Evolutionary conservation across 2,888 invertebrate genomes (phyloP), one percentile per base, ranked within the genome.

Genomic region (Quadroppia sp.): DNA sequence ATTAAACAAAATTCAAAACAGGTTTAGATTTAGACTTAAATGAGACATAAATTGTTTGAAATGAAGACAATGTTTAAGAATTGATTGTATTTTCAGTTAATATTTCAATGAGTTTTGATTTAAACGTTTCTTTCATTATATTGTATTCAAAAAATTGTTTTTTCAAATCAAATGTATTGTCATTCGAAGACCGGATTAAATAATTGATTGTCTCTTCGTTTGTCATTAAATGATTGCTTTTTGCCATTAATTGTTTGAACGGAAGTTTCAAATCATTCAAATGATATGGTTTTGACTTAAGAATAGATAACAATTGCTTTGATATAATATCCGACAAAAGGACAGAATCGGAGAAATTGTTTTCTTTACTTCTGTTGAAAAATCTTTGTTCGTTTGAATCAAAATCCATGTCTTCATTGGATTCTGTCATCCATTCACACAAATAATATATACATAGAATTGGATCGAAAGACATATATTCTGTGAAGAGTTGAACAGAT

Each of bases 351-450:
- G 75, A 50, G n/a, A 59, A 69, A 23, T 48, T 56, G 40, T 77
- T 75, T 15, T 73, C 73, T 59, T 76, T 75, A 42, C 75, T 71
- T 71, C 74, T 76, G 36, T 76, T 75, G 50, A 76, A 75, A 15
- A 74, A 70, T 67, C 72, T 67, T 13, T 71, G 69, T 25, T 76
- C 72, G 1, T 42, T 45, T 15, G 75, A 40, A 71, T 72, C 76
- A 25, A 25, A 45, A 45, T 56, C 32, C 28, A 15, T 4, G 30
- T 67, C 50, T 15, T 67, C 76, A 28, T 73, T 32, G 1, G 61
- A 4, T 36, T 56, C 30, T 36, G 36, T 61, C 42, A 72, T 72
- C 59, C 25, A 36, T 48, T 50, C 6, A 13, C 15, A 25, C n/a
- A 56, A 71, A 53, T 71, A 20, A 53, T 36, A 56, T 11, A 71